Evolutionary conservation across 2,113 vertebrate species (phyloP), one percentile per base, ranked within the genome.

Genomic region (Bagarius yarrelli): DNA sequence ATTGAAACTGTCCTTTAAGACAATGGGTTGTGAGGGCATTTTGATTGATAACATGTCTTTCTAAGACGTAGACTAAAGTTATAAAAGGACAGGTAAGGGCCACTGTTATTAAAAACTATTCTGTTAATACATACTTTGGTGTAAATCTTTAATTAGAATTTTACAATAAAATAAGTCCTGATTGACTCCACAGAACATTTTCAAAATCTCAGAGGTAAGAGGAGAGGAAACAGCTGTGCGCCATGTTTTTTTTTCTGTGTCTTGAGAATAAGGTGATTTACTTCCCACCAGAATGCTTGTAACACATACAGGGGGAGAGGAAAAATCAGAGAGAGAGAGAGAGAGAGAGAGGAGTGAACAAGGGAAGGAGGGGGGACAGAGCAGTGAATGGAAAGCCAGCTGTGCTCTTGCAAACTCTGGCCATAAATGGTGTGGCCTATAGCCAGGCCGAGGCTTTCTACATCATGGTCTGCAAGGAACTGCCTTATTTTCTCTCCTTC

Each of bases 151-250:
- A 1, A 3, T 36, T 64, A 21, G 9, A 19, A 67, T 14, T 23
- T 61, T 64, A 19, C 16, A 18, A 50, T n/a, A 71, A 50, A 70
- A 13, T 8, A 4, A 50, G n/a, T 47, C 14, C 40, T 72, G 19
- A 21, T 61, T 47, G 30, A 72, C 47, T 27, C 11, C 15, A 75
- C 60, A 75, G 50, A 72, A 57, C 19, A 25, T 52, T 79, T 78
- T 66, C 9, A 47, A 77, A 82, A 80, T 55, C 30, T 83, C 57
- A 57, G 66, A 61, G n/a, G 34, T 27, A 25, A 79, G 44, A 15
- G 72, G 82, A 84, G 77, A 87, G 87, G 92, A 91, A 93, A 88
- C 91, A 92, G 90, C 90, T 90, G 89, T 87, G 81, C 83, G 52
- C 74, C 82, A 78, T 88, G 89, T 89, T 90, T 83, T 87, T 77